Base-by-base conservation (phyloP, 2,797 vertebrate genomes). In the Apodemus agrarius region DNA sequence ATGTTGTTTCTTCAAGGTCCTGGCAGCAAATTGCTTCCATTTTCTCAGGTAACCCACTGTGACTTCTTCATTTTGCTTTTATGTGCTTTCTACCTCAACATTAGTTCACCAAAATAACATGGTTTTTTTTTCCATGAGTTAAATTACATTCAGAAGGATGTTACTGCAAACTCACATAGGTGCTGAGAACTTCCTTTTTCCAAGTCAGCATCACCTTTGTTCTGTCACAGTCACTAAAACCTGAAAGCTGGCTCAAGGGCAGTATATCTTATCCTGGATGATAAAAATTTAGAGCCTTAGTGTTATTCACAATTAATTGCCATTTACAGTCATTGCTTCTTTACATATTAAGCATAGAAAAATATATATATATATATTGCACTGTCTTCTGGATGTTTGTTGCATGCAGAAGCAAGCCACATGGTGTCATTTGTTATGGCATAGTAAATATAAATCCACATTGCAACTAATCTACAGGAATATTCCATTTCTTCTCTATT, bases 21-120 rank as follows among this genome's bases (percentile, higher is more conserved):
- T 37, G n/a, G n/a, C 69, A 72, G 61, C 2, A 75, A 75, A 93
- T 97, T 63, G 43, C 63, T 94, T 79, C 24, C 49, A 54, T 89
- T 82, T 81, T 90, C 19, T 69, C 69, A 72, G 16, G 63, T 79
- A 74, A 67, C 54, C 46, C 21, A 80, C 46, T 87, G 12, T 11
- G 74, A n/a, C 54, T 69, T 57, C 63, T 90, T 6, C 29, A 3
- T 93, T 90, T 83, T 91, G 12, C 54, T 46, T 89, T 95, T 93
- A 89, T 29, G 31, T 89, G 76, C 8, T 83, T 24, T 86, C 91
- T 76, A 57, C 3, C 29, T 59, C 31, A 93, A 88, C 82, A 57
- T 83, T 13, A 31, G 76, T 63, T 94, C 34, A 40, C 34, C 57
- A 52, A 37, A 49, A 65, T 57, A 75, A 75, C 52, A 29, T 40